phyloP scores from a whole-genome alignment of 2,797 vertebrate species.

The Carcharodon carcharias region DNA sequence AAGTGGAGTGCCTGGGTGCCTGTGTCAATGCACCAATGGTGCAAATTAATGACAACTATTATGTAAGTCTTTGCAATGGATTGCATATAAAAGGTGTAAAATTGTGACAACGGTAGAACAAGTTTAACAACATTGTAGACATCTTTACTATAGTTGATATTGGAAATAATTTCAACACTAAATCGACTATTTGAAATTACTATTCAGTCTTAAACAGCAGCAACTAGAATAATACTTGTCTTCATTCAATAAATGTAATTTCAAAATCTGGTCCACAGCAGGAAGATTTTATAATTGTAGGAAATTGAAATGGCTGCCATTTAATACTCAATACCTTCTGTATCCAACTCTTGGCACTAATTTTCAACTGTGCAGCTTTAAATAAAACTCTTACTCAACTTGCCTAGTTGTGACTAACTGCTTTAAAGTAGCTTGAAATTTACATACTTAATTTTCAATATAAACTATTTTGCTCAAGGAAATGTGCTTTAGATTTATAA shows the following conservation, averaged over 20 bases:
- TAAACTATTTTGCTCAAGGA: neutral
- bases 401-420: neutral
- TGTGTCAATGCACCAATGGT: slow-evolving; percentile 98
- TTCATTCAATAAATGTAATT: neutral
- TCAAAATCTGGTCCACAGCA: neutral
- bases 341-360: neutral
- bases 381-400: neutral
- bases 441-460: neutral
- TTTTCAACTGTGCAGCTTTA: neutral
- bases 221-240: neutral
- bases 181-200: neutral
- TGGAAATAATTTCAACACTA: neutral
- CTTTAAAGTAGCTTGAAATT: neutral
- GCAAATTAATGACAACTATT: slow-evolving; percentile 98
- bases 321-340: neutral
- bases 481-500: neutral
- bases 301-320: neutral
- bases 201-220: neutral
- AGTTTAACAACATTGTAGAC: neutral
- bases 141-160: neutral
- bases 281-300: neutral
- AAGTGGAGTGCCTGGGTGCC: slow-evolving; percentile 95
- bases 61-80: slow-evolving; percentile 69
- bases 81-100: neutral
- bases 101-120: neutral